phyloP scores from a whole-genome alignment of 1,140 invertebrate genomes.

The Phymorhynchus buccinoides region DNA sequence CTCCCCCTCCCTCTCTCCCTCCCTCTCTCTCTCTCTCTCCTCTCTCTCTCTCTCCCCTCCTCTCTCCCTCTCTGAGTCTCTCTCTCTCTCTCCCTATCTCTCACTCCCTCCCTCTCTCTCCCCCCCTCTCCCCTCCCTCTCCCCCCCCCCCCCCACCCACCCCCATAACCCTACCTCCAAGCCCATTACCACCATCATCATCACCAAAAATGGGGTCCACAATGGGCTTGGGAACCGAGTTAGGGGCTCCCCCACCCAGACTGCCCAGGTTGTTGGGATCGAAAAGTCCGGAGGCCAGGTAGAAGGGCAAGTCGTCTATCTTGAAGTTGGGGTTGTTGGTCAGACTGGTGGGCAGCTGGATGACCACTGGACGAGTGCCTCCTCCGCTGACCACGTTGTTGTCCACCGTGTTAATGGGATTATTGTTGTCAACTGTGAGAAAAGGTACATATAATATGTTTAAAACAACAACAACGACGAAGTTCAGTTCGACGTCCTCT shows the following conservation, averaged over 20 bases:
- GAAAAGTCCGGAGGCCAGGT: slow-evolving; percentile 21
- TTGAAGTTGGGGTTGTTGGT: slow-evolving; percentile 1
- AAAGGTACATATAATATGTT: background rate
- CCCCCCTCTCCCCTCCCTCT: too few species aligned
- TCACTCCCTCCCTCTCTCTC: too few species aligned
- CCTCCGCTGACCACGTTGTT: background rate
- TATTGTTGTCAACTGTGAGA: background rate
- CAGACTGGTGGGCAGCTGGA: background rate
- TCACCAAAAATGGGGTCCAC: too few species aligned
- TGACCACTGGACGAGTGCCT: background rate
- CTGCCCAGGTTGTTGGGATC: background rate
- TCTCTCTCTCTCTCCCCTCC: too few species aligned
- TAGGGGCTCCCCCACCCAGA: background rate
- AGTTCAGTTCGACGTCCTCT: background rate
- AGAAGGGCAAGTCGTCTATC: slow-evolving; percentile 14
- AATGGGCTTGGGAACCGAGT: background rate
- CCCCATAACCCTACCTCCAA: too few species aligned
- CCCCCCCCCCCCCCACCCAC: too few species aligned
- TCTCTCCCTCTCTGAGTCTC: too few species aligned
- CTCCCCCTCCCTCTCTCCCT: too few species aligned
- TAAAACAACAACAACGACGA: background rate
- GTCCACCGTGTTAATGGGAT: background rate
- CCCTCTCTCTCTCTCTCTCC: too few species aligned
- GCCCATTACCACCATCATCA: too few species aligned
- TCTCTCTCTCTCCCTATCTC: too few species aligned